Base-by-base conservation (phyloP, 2,113 vertebrate species). In the Argyrosomus japonicus region DNA sequence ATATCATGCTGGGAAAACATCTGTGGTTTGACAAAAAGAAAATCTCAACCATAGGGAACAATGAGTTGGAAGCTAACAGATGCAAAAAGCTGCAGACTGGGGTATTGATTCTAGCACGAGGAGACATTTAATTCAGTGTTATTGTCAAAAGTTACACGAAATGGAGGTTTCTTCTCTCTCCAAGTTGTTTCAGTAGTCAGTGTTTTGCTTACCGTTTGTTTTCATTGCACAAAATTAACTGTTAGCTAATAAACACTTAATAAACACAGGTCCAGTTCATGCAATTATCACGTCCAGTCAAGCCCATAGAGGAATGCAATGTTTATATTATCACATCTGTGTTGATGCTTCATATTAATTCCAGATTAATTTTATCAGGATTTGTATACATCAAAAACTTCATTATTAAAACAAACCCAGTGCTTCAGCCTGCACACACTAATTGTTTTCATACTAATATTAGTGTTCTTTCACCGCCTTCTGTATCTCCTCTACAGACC, bases 181-280 rank as follows among this genome's bases (percentile, higher is more conserved):
- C 40, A 32, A 54, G 29, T n/a, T 11, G 0, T 65, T 51, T 56
- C 40, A 77, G 80, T 29, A 64, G 78, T 27, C 13, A 67, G 29
- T 11, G 56, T 54, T 50, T 73, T 21, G 2, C 54, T 53, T 40
- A 7, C 21, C 15, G 12, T 56, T 79, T 40, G 27, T 51, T 71
- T 83, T 75, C 36, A 70, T 40, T 25, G 29, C 29, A 29, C 51
- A 58, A 82, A 76, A 81, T 77, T 63, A 81, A 61, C 78, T 56
- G 70, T 64, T 23, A 75, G 25, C 65, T 58, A 77, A 79, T 87
- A 83, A 80, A 87, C 72, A 80, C 72, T 61, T 62, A 61, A 83
- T 82, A 82, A 83, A 85, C 60, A 29, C 13, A 65, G 45, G 29
- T 48, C 17, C 29, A 62, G 18, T 25, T 45, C 48, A 27, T 63